A percentile compares a stretch with the other conserved stretches of the same genome.
Evolutionary conservation across 23 tunicate species (phyloP).

Genomic region (Diplosoma virens): DNA sequence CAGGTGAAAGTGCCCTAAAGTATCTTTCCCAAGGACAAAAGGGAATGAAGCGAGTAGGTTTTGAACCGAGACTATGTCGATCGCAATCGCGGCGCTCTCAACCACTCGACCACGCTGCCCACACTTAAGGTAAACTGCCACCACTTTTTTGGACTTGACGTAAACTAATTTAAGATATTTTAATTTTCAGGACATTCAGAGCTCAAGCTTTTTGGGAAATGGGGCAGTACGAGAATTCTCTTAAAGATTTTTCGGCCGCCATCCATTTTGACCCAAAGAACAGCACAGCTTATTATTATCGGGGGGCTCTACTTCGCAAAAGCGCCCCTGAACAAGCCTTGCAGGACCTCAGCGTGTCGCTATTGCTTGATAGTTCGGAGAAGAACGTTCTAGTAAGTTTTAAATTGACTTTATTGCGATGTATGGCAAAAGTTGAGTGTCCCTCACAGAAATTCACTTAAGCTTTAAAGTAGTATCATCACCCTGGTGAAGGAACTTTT

Average conservation of each 20-base stretch:
- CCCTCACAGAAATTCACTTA: too few species aligned
- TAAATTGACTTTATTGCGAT: not conserved
- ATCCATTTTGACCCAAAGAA: constrained; percentile 82
- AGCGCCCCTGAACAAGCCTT: constrained; percentile 80
- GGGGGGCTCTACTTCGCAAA: constrained; percentile 73
- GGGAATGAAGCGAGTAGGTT: too few species aligned
- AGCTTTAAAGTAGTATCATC: not conserved
- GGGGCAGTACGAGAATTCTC: constrained; percentile 52
- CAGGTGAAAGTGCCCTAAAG: too few species aligned
- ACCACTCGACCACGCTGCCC: too few species aligned
- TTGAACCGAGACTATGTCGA: too few species aligned
- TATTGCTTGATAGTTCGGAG: constrained; percentile 62
- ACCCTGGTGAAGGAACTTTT: not conserved
- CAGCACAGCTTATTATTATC: constrained; percentile 57
- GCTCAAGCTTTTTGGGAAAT: constrained; percentile 70
- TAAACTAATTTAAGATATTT: too few species aligned
- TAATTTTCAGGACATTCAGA: constrained; percentile 78
- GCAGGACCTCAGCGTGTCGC: constrained; percentile 77
- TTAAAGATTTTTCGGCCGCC: constrained; percentile 86
- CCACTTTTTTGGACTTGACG: too few species aligned
- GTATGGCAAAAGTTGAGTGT: too few species aligned
- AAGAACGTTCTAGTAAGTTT: constrained; percentile 72
- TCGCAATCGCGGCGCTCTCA: too few species aligned
- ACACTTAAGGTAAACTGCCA: too few species aligned
- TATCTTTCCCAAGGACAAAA: too few species aligned